These are phyloP conservation scores for Anolis apletophallus DNA, from an alignment of 2,797 vertebrate species.

Conservation along the genomic window DNA sequence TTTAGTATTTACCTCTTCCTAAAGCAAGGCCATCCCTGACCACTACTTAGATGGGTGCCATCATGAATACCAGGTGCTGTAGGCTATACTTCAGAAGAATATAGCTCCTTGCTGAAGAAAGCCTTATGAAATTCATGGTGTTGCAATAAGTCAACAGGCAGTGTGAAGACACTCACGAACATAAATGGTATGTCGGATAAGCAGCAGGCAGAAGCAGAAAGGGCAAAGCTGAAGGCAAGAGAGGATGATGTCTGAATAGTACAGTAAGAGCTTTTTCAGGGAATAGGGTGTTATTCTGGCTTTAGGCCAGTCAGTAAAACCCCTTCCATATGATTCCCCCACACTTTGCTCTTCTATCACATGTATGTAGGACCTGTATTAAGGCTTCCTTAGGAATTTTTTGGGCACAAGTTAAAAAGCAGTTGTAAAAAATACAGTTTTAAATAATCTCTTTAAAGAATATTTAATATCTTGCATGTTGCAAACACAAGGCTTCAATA, in stretches of 20 bases:
- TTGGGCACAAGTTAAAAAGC: neutral
- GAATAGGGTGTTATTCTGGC: too few species aligned
- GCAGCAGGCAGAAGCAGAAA: neutral
- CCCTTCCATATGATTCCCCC: neutral
- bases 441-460: slow-evolving; percentile 3
- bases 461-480: slow-evolving; percentile 14
- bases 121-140: too few species aligned
- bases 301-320: neutral
- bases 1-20: neutral
- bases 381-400: neutral
- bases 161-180: too few species aligned
- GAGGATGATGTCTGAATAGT: neutral
- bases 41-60: too few species aligned
- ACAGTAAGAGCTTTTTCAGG: neutral
- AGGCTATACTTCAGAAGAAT: too few species aligned
- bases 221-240: neutral
- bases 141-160: too few species aligned
- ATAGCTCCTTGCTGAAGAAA: too few species aligned
- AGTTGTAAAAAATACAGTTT: neutral
- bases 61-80: too few species aligned
- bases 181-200: neutral
- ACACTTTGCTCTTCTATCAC: neutral
- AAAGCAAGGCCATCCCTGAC: neutral
- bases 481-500: neutral
- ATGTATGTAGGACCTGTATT: neutral